These are phyloP conservation scores for Pteruthius melanotis DNA, from an alignment of 2,113 vertebrate genomes.

Conservation along the genomic window DNA sequence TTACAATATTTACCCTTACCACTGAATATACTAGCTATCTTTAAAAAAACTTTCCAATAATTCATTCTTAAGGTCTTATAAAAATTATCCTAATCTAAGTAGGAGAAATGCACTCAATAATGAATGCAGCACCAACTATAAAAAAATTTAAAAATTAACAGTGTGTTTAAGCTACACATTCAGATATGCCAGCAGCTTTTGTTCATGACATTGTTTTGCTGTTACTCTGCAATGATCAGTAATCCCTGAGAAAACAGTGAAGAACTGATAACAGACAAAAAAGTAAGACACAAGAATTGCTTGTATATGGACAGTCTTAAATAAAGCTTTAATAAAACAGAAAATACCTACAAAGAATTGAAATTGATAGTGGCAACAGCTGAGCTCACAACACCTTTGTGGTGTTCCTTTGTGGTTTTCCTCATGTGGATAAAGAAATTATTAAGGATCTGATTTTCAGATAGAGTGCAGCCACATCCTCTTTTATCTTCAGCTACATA, in stretches of 20 bases:
- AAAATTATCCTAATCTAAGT: not conserved
- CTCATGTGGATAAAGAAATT: not conserved
- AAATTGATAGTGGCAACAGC: not conserved
- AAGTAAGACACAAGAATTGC: not conserved
- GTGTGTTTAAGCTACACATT: not conserved
- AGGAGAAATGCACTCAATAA: not conserved
- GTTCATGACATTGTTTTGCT: not conserved
- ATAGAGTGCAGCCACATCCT: not conserved
- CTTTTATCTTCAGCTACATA: not conserved
- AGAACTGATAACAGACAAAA: not conserved
- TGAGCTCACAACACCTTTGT: not conserved
- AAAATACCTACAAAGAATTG: not conserved
- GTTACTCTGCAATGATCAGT: not conserved
- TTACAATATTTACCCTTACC: not conserved
- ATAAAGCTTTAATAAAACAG: not conserved
- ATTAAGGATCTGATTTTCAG: not conserved
- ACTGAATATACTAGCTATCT: not conserved
- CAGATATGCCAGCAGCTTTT: not conserved
- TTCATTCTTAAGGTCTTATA: not conserved
- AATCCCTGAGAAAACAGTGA: not conserved
- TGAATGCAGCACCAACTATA: not conserved
- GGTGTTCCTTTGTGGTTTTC: too few species aligned
- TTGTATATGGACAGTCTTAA: not conserved
- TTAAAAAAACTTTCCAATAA: not conserved
- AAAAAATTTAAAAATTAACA: not conserved